Base-by-base conservation (phyloP, 2,113 vertebrate genomes). In the Ameiurus melas region DNA sequence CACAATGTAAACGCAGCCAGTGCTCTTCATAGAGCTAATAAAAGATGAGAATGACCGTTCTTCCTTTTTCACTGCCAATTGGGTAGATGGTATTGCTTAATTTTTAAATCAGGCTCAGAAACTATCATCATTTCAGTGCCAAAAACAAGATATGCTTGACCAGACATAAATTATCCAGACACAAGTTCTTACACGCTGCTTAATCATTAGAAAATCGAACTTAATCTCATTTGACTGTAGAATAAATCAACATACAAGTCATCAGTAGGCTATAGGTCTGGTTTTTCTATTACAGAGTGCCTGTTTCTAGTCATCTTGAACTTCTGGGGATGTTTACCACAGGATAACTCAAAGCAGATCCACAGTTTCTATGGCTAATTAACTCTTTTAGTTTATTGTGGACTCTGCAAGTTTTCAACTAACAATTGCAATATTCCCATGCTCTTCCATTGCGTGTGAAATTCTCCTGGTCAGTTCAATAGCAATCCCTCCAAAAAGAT, bases 161-260 rank as follows among this genome's bases (percentile, higher is more conserved):
- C 60, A 79, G 27, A 66, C 33, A 14, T 36, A 8, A 58, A 33
- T 58, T 57, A 81, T 58, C 19, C 53, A 58, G 30, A 81, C 79
- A 57, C 17, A 81, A 77, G 73, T 77, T 79, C 25, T 80, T 57
- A 57, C 47, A 80, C 78, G 36, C 60, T 33, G n/a, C 30, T 22
- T 36, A 36, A 58, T 79, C 77, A 55, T 79, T 79, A 53, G 16
- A 79, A 79, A n/a, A 79, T 53, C 27, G 1, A 55, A 30, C 47
- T 78, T 14, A 78, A 51, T 78, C 75, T 51, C 47, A 79, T 79
- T 16, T 79, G 77, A 77, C 39, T 77, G 39, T 27, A 77, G 39
- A 77, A 77, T 77, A 77, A 51, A 77, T 77, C 39, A 77, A 27
- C 73, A 77, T 77, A 14, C 36, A 51, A 53, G 25, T 55, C 47